Base-by-base conservation (phyloP, 2,888 invertebrate species). In the Lithophane socia region DNA sequence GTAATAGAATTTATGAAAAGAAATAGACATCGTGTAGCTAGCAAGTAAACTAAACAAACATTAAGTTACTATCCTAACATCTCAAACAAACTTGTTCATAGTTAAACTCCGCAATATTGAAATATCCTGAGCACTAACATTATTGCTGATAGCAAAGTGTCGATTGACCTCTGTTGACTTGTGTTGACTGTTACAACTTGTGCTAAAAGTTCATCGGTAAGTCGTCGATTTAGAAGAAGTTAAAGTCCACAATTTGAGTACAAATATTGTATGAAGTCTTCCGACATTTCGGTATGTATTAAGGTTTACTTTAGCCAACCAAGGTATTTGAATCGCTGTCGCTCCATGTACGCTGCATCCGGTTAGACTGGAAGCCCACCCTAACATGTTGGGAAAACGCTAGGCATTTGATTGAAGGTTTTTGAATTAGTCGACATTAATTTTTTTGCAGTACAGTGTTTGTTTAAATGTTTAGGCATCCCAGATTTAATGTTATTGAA, bases 151-250 rank as follows among this genome's bases (percentile, higher is more conserved):
- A 21, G 24, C 21, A 37, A 44, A 67, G 56, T 73, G 70, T 65
- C 73, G 54, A 47, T 73, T 73, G 73, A 85, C 68, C 77, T 66
- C 47, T 0, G 24, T 42, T 84, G 67, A 86, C 75, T 73, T 84
- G 42, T 0, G 24, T 42, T 84, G 67, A 86, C 75, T 73, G 80
- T 86, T 54, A 44, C 29, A 74, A 65, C 29, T 76, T 74, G 21
- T 44, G 18, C 54, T 49, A 13, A 42, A 80, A 67, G 69, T 75
- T 63, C 12, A 56, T 58, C 29, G 29, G 24, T 63, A 65, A 67
- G 24, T 56, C 18, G 37, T 44, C 29, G 10, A 60, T 16, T 69
- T 4, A 13, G 5, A 79, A 67, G 13, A 63, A 65, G 24, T 69
- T 67, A 3, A 24, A 29, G 63, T 71, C 2, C 47, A 54, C 63